These are phyloP conservation scores for Pelochelys cantorii DNA, from an alignment of 2,797 vertebrate species.

Conservation along the genomic window DNA sequence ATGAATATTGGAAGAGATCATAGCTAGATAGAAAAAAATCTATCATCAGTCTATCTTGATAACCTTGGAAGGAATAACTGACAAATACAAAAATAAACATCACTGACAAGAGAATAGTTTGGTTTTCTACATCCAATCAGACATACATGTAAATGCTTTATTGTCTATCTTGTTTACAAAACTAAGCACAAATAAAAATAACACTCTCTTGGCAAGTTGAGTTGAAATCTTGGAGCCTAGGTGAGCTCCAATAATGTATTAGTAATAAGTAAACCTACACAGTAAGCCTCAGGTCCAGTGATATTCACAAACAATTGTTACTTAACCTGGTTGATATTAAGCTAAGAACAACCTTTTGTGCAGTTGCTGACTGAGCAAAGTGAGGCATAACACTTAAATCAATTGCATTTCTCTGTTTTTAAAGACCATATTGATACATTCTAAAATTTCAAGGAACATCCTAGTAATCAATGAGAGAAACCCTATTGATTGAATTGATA, in stretches of 20 bases:
- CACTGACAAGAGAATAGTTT: background rate
- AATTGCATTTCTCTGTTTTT: background rate
- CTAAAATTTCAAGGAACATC: background rate
- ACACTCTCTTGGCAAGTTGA: background rate
- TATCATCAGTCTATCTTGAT: background rate
- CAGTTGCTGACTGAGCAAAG: background rate
- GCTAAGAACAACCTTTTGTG: background rate
- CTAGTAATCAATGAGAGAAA: background rate
- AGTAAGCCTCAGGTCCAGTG: background rate
- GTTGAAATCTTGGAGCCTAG: background rate
- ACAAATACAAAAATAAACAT: background rate
- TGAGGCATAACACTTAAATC: background rate
- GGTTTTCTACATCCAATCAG: background rate
- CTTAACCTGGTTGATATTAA: background rate
- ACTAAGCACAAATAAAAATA: background rate
- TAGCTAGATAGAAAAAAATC: background rate
- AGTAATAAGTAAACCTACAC: background rate
- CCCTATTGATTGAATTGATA: background rate
- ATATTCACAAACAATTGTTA: background rate
- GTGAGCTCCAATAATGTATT: background rate
- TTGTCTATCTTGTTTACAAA: background rate
- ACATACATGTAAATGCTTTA: background rate
- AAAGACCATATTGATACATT: background rate
- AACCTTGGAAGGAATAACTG: background rate
- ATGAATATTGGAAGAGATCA: background rate